Percentiles rank a stretch among this genome's conserved stretches.
These are phyloP conservation scores for Glareola pratincola DNA, from an alignment of 2,113 vertebrate species.

Conservation along the genomic window DNA sequence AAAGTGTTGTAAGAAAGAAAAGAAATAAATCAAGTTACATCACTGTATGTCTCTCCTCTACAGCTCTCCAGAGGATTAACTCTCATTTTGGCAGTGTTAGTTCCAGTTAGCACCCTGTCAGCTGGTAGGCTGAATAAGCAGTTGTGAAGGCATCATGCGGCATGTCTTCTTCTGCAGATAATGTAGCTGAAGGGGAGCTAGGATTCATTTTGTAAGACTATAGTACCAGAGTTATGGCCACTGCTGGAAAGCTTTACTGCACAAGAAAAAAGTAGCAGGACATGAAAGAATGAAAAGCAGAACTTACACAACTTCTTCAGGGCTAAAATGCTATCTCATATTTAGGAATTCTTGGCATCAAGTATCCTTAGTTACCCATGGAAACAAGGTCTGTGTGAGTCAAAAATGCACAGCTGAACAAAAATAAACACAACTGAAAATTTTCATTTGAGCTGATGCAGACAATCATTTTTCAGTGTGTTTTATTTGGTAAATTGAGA, in stretches of 20 bases:
- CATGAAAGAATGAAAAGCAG: neutral
- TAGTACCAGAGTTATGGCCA: neutral
- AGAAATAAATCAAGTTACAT: neutral
- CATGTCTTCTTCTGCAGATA: neutral
- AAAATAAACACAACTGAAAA: conserved; percentile 20
- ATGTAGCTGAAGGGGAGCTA: neutral
- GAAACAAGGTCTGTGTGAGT: conserved; percentile 36
- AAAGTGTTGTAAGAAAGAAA: neutral
- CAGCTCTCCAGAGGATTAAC: neutral
- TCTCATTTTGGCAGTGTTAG: neutral
- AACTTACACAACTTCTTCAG: neutral
- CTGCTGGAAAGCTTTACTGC: neutral
- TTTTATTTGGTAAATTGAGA: neutral
- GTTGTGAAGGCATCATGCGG: neutral
- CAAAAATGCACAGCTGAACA: neutral
- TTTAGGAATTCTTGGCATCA: neutral
- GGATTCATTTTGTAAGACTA: neutral
- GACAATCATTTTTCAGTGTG: neutral
- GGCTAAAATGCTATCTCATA: neutral
- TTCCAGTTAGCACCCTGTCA: neutral
- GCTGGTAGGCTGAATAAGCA: neutral
- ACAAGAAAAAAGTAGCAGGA: neutral
- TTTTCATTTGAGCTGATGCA: neutral
- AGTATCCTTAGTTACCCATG: neutral
- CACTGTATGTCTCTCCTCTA: neutral